These are phyloP conservation scores for Corythoichthys haematopterus DNA, from an alignment of 2,113 vertebrate species.

Conservation along the genomic window DNA sequence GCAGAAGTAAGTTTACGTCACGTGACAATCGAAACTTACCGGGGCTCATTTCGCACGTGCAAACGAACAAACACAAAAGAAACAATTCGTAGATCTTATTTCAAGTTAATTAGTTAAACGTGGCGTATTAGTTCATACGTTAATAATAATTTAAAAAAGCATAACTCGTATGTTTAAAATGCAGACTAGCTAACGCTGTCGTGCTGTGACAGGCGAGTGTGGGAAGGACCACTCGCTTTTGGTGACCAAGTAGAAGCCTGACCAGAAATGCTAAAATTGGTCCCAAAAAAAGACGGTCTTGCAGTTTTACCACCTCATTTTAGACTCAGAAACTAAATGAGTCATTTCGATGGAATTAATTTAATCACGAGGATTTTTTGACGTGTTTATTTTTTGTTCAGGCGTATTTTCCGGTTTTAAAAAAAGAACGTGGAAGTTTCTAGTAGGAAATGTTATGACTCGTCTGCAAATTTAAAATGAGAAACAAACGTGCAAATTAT, in stretches of 20 bases:
- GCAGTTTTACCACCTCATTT: background rate
- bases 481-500: background rate
- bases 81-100: background rate
- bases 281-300: background rate
- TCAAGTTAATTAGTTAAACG: background rate
- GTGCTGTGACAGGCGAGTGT: background rate
- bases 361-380: slow-evolving; percentile 4
- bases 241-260: slow-evolving; percentile 41
- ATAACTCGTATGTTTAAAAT: background rate
- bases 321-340: background rate
- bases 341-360: background rate
- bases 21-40: slow-evolving; percentile 43
- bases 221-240: slow-evolving; percentile 28
- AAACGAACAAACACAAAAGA: background rate
- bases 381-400: slow-evolving; percentile 14
- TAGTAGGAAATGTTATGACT: background rate
- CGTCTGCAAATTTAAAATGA: background rate
- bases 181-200: background rate
- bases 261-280: slow-evolving; percentile 15
- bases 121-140: background rate
- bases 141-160: background rate
- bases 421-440: background rate
- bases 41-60: slow-evolving; percentile 37
- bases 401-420: slow-evolving; percentile 38
- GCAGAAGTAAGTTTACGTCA: background rate